A percentile compares a stretch with the other conserved stretches of the same genome.
Evolutionary conservation across 1,140 invertebrate species (phyloP).

Genomic region (Achroia grisella): DNA sequence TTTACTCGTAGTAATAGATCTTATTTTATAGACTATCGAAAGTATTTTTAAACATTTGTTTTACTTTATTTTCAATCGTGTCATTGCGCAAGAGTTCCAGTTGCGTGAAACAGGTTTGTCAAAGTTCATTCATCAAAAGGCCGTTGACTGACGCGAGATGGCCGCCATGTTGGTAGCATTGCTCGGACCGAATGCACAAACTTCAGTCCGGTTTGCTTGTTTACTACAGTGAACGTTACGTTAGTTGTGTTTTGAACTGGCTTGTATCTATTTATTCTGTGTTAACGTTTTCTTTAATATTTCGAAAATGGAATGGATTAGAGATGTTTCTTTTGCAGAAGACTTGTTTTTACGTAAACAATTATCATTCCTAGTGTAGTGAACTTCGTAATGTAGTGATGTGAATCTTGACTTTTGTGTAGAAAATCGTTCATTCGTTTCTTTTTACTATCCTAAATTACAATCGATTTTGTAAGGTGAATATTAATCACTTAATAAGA

Average conservation of each 20-base stretch:
- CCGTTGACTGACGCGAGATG: slow-evolving; percentile 43
- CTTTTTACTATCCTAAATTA: too few relatives aligned
- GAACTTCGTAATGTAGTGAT: too few relatives aligned
- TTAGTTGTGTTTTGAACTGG: slow-evolving; percentile 51
- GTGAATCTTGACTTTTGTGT: too few relatives aligned
- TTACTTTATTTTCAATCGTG: too few relatives aligned
- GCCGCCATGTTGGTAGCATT: slow-evolving; percentile 33
- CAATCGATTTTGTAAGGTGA: too few relatives aligned
- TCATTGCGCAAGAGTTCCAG: not conserved
- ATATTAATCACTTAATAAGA: too few relatives aligned
- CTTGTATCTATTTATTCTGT: slow-evolving; percentile 22
- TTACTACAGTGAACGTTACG: slow-evolving; percentile 47
- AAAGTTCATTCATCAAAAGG: slow-evolving; percentile 40
- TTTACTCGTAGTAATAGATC: too few relatives aligned
- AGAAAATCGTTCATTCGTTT: too few relatives aligned
- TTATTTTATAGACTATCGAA: too few relatives aligned
- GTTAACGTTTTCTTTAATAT: slow-evolving; percentile 20
- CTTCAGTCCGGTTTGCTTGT: slow-evolving; percentile 46
- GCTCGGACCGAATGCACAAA: slow-evolving; percentile 25
- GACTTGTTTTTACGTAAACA: slow-evolving; percentile 8
- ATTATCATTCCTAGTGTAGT: not conserved
- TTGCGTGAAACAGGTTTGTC: slow-evolving; percentile 34
- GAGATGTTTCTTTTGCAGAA: slow-evolving; percentile 6
- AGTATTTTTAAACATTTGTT: too few relatives aligned
- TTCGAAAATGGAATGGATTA: slow-evolving; percentile 36